A percentile compares a stretch with the other conserved stretches of the same genome.
Evolutionary conservation across 2,888 invertebrate genomes (phyloP).

Genomic region (Marasmarcha lunaedactyla): DNA sequence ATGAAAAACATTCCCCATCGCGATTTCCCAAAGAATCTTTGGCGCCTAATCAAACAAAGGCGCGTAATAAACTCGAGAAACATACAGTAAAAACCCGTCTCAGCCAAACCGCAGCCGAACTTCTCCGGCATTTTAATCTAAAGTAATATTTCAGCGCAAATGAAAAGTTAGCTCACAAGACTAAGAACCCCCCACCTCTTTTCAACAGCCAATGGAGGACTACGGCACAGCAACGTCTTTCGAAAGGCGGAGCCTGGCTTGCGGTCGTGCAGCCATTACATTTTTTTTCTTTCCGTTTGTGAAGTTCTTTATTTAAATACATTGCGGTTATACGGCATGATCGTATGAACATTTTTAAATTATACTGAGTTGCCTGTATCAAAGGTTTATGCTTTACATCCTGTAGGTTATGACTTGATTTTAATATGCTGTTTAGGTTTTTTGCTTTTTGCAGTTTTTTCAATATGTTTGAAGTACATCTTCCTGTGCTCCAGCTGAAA

Average conservation of each 20-base stretch:
- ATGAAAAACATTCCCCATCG: too few species aligned
- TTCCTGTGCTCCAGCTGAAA: too few species aligned
- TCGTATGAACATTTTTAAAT: slow-evolving; percentile 14
- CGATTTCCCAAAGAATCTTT: too few species aligned
- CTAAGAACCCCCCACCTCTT: slow-evolving; percentile 43
- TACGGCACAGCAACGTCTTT: slow-evolving; percentile 63
- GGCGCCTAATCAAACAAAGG: too few species aligned
- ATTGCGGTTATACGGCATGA: slow-evolving; percentile 27
- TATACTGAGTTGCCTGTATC: slow-evolving; percentile 5
- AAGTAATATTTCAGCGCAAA: slow-evolving; percentile 65
- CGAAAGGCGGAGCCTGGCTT: slow-evolving; percentile 53
- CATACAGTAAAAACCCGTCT: slow-evolving; percentile 21
- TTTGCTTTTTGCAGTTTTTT: too few species aligned
- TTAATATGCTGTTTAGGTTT: too few species aligned
- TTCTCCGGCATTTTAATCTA: slow-evolving; percentile 60
- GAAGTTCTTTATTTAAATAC: slow-evolving; percentile 60
- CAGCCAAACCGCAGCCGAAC: slow-evolving; percentile 49
- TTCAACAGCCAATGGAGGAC: slow-evolving; percentile 62
- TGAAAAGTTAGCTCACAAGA: slow-evolving; percentile 65
- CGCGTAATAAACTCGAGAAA: slow-evolving; percentile 1
- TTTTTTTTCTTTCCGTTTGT: slow-evolving; percentile 46
- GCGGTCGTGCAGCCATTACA: slow-evolving; percentile 61
- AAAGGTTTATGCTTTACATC: too few species aligned
- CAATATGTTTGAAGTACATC: too few species aligned
- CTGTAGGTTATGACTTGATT: too few species aligned